Conservation (phyloP, 2,113 vertebrate species). For the Grammomys surdaster region DNA sequence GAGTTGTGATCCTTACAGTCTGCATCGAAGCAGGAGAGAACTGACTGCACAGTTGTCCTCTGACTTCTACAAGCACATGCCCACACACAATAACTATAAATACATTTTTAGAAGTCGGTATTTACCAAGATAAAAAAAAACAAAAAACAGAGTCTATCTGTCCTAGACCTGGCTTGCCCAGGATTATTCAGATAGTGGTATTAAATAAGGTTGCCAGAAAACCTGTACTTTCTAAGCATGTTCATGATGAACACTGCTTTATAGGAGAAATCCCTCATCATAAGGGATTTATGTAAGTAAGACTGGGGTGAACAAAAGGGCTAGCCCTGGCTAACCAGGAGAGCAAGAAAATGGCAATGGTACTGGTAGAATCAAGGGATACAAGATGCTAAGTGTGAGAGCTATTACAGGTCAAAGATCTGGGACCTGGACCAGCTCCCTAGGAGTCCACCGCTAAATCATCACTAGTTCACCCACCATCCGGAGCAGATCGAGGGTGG, state of each 20-base stretch:
- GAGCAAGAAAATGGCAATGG: neutral
- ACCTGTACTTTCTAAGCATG: neutral
- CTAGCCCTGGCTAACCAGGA: neutral
- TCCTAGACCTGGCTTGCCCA: neutral
- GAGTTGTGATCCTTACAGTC: neutral
- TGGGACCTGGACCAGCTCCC: neutral
- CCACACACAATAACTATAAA: neutral
- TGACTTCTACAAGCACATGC: neutral
- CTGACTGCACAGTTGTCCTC: neutral
- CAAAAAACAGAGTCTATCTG: neutral
- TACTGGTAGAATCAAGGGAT: neutral
- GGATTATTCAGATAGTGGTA: neutral
- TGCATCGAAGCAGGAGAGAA: neutral
- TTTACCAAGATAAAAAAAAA: conserved; percentile 30
- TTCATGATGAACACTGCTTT: neutral
- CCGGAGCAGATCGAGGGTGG: neutral
- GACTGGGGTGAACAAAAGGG: neutral
- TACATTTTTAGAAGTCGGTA: neutral
- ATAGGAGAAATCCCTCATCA: neutral
- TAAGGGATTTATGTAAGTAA: neutral
- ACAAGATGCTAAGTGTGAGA: neutral
- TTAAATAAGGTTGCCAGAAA: conserved; percentile 1
- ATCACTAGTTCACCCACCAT: neutral
- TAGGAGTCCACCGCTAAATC: neutral
- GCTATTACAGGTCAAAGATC: neutral